Evolutionary conservation across 2,797 vertebrate genomes (phyloP).

Genomic region (Poecilia gillii): DNA sequence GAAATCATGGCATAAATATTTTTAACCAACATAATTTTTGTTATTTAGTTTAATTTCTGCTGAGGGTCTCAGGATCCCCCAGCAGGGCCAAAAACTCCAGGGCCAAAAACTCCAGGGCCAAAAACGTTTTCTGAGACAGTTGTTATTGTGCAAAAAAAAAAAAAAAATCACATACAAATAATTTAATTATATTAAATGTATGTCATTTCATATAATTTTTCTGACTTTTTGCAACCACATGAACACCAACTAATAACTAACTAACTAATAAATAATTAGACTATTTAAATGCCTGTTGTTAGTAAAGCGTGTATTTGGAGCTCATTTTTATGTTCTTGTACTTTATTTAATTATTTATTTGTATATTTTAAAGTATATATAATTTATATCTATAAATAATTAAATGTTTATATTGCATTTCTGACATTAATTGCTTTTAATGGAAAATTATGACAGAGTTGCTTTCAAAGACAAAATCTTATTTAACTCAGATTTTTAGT

Average conservation of each 20-base stretch:
- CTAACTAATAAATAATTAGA: background rate
- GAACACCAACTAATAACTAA: background rate
- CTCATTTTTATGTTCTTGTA: background rate
- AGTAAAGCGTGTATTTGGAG: background rate
- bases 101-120: background rate
- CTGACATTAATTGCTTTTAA: background rate
- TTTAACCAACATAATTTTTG: background rate
- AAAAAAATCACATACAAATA: background rate
- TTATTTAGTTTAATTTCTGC: background rate
- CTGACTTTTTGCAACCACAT: background rate
- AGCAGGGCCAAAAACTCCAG: background rate
- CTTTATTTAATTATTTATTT: background rate
- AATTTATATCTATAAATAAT: background rate
- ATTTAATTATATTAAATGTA: too few species aligned
- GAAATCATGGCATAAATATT: background rate
- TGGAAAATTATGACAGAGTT: background rate
- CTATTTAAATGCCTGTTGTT: background rate
- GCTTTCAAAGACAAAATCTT: too few species aligned
- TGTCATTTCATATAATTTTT: background rate
- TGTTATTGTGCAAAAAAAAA: background rate
- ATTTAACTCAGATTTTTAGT: background rate
- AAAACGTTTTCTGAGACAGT: background rate
- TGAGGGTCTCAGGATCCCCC: background rate
- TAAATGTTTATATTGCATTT: background rate
- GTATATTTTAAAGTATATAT: background rate